Conservation (phyloP, 2,888 invertebrate genomes). For the Amphipyra tragopoginis region DNA sequence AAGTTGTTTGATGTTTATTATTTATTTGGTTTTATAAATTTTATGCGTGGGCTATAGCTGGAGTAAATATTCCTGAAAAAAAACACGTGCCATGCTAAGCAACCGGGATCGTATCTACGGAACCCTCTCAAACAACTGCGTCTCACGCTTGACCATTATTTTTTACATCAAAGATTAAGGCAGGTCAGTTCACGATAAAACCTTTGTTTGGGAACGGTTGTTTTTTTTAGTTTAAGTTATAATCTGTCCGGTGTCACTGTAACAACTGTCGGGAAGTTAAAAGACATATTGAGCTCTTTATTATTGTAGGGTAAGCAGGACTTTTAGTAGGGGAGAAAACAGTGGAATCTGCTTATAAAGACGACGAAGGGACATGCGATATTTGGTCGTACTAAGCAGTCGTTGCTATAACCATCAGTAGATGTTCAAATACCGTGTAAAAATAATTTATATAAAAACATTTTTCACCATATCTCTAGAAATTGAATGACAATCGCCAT, state of each 20-base stretch:
- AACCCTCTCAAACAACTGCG: constrained; percentile 4
- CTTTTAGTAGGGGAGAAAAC: constrained; percentile 8
- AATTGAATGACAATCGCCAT: too few species aligned
- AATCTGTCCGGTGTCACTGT: constrained; percentile 41
- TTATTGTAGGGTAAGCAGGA: constrained; percentile 31
- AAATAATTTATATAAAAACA: too few species aligned
- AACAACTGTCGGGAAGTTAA: constrained; percentile 20
- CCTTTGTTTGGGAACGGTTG: constrained; percentile 43
- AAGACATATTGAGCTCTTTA: constrained; percentile 38
- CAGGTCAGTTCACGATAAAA: constrained; percentile 53
- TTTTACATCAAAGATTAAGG: constrained; percentile 49
- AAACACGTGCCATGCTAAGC: background rate
- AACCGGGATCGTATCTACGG: constrained; percentile 17
- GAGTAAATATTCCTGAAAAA: too few species aligned
- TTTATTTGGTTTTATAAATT: too few species aligned
- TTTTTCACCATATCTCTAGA: too few species aligned
- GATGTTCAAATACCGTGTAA: too few species aligned
- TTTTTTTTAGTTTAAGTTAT: constrained; percentile 38
- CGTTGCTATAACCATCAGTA: too few species aligned
- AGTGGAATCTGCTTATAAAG: too few species aligned
- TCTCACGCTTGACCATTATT: constrained; percentile 4
- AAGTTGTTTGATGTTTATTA: too few species aligned
- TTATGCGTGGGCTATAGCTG: too few species aligned
- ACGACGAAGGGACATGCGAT: too few species aligned
- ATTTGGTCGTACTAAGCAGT: too few species aligned